phyloP scores from a whole-genome alignment of 2,888 invertebrate genomes.

The Asteroscopus sphinx region DNA sequence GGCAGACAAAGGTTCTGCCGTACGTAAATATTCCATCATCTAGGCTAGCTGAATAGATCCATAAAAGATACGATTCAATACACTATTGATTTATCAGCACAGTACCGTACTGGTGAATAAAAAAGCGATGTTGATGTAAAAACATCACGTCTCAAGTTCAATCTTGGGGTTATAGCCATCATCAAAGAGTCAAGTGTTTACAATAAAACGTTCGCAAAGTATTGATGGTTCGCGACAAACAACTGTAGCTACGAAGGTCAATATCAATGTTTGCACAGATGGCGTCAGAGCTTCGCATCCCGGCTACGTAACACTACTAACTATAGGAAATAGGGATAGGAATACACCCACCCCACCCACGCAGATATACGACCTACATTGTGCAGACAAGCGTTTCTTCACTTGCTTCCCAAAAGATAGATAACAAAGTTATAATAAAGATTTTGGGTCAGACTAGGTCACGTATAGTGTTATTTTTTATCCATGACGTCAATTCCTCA shows the following conservation, averaged over 20 bases:
- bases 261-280: slow-evolving; percentile 70
- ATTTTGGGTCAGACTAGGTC: slow-evolving; percentile 35
- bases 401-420: slow-evolving; percentile 4
- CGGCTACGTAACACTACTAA: slow-evolving; percentile 27
- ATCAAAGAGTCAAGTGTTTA: slow-evolving; percentile 53
- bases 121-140: slow-evolving; percentile 1
- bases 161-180: slow-evolving; percentile 24
- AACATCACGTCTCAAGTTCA: slow-evolving; percentile 17
- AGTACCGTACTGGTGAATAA: slow-evolving; percentile 10
- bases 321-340: too few species aligned
- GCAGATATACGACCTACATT: slow-evolving; percentile 19
- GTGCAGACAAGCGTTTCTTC: slow-evolving; percentile 3
- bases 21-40: slow-evolving; percentile 6
- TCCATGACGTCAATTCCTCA: slow-evolving; percentile 28
- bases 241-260: slow-evolving; percentile 66
- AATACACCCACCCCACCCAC: slow-evolving; percentile 27
- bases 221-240: slow-evolving; percentile 49
- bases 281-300: slow-evolving; percentile 53
- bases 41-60: background rate
- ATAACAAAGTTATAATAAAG: slow-evolving; percentile 9
- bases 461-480: slow-evolving; percentile 21
- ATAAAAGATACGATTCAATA: slow-evolving; percentile 26
- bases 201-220: slow-evolving; percentile 48
- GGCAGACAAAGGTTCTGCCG: slow-evolving; percentile 3
- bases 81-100: slow-evolving; percentile 39